Conservation (phyloP, 1,140 invertebrate species). For the Chymomyza costata region DNA sequence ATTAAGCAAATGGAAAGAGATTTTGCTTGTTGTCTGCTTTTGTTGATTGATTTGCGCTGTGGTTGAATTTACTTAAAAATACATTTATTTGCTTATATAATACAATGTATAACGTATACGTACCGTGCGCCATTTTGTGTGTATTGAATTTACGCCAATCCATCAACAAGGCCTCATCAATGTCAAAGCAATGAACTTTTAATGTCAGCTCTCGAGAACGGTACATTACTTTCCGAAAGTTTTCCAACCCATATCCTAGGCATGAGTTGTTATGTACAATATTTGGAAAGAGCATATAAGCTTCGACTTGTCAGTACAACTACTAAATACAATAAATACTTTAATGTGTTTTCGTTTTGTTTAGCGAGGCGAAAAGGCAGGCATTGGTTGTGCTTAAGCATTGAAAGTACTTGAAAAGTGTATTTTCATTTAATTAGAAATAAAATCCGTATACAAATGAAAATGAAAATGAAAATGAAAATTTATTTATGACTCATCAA, state of each 20-base stretch:
- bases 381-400: slow-evolving; percentile 14
- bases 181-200: slow-evolving; percentile 68
- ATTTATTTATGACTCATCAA: slow-evolving; percentile 29
- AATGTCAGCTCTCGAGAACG: background rate
- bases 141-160: slow-evolving; percentile 62
- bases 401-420: slow-evolving; percentile 43
- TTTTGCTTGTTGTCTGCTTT: too few relatives aligned
- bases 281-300: too few relatives aligned
- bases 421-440: slow-evolving; percentile 55
- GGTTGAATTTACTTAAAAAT: slow-evolving; percentile 66
- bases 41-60: too few relatives aligned
- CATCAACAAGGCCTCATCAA: slow-evolving; percentile 63
- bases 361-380: too few relatives aligned
- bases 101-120: slow-evolving; percentile 4
- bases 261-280: too few relatives aligned
- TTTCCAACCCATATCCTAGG: too few relatives aligned
- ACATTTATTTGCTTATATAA: slow-evolving; percentile 24
- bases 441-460: too few relatives aligned
- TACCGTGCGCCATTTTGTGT: too few relatives aligned
- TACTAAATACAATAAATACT: slow-evolving; percentile 9
- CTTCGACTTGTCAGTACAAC: slow-evolving; percentile 62
- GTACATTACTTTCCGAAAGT: too few relatives aligned
- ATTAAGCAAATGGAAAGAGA: too few relatives aligned
- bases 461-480: slow-evolving; percentile 28
- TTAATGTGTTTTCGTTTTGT: too few relatives aligned